Evolutionary conservation across 2,797 vertebrate species (phyloP), one percentile per base, ranked within the genome.

Genomic region (Gobionotothen gibberifrons): DNA sequence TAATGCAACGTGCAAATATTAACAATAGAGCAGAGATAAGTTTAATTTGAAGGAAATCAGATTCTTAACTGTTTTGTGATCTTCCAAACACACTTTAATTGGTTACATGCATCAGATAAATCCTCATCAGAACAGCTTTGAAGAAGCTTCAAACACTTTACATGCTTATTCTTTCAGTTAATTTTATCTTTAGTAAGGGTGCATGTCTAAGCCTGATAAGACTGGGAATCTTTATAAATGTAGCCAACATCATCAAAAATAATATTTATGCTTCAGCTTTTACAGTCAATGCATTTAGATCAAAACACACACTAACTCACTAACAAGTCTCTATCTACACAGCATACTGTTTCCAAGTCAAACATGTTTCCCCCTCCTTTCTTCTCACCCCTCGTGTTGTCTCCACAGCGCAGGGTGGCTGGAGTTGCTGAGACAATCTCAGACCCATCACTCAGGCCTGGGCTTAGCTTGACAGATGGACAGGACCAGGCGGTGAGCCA

Each of bases 371-470:
- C 10, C 9, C 32, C 13, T 15, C n/a, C 14, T 29, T 48, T 71
- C 29, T 21, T 77, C 68, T 79, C 56, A 71, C 26, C 56, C 76
- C 46, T 69, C 2, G 6, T 79, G 55, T 78, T 79, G 73, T 87
- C 72, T 91, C 85, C 36, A 76, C 88, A 94, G 93, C 17, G 57
- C 12, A 62, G 72, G 68, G 54, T 13, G 48, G 75, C 39, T 1
- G 76, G 61, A 60, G 83, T 52, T 14, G 3, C 77, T 13, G 85
- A 87, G 67, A 78, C 90, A 55, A 76, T 81, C 26, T 26, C 88
- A 64, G 84, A 89, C 22, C 67, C 88, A 39, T 90, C 86, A 22
- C 74, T 91, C 79, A 85, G 78, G 63, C 79, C 88, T n/a, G 86
- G 80, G 68, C 72, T 72, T 72, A 87, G 74, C 36, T 42, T 74